phyloP scores from a whole-genome alignment of 2,888 invertebrate species.

The Plagodis dolabraria region DNA sequence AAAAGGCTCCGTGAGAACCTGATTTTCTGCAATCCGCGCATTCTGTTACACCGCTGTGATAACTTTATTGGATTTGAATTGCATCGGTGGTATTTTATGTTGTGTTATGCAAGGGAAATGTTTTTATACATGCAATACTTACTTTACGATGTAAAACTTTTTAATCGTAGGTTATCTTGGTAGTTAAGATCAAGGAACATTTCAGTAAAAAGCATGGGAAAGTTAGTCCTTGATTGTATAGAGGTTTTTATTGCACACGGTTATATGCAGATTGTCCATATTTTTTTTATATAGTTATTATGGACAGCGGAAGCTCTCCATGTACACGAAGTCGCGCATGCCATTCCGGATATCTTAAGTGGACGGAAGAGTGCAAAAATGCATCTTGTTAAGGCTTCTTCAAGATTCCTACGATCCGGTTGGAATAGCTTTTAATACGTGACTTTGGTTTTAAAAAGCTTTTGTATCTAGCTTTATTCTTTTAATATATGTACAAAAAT shows the following conservation, averaged over 20 bases:
- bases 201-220: no score
- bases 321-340: constrained; percentile 11
- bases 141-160: no score
- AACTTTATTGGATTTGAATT: constrained; percentile 46
- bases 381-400: constrained; percentile 29
- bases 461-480: no score
- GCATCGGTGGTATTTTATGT: constrained; percentile 20
- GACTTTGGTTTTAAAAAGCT: no score
- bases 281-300: constrained; percentile 7
- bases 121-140: constrained; percentile 7
- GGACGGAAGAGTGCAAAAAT: constrained; percentile 26
- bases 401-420: not conserved
- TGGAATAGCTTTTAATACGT: not conserved
- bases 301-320: constrained; percentile 24
- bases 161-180: no score
- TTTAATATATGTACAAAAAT: no score
- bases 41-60: constrained; percentile 62
- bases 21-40: constrained; percentile 73
- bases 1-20: constrained; percentile 64
- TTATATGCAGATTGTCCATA: no score
- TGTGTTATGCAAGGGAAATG: constrained; percentile 13
- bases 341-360: constrained; percentile 27
- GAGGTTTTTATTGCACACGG: no score
- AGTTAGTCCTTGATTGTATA: no score
- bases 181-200: no score